Conservation (phyloP, 2,888 invertebrate species). For the Pseudococcus jackbeardsleyi region DNA sequence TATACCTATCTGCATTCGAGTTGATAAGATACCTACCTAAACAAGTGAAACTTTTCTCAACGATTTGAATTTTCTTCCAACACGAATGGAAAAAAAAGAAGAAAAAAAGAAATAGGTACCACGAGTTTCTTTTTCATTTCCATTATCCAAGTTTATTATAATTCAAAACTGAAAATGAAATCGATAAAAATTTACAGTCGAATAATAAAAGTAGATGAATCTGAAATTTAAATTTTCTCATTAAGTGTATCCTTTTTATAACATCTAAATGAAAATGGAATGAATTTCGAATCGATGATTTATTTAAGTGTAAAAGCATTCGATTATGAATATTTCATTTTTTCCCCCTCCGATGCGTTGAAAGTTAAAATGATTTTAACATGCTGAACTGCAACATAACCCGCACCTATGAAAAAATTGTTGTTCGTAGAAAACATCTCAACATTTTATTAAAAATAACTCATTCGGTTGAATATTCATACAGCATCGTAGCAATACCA, state of each 20-base stretch:
- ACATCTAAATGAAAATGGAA: background rate
- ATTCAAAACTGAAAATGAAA: background rate
- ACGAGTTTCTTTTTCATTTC: background rate
- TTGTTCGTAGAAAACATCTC: background rate
- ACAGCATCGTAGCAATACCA: background rate
- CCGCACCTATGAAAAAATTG: background rate
- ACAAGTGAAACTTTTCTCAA: too few relatives aligned
- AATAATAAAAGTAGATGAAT: background rate
- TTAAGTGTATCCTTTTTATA: background rate
- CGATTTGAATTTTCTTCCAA: too few relatives aligned
- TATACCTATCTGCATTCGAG: too few relatives aligned
- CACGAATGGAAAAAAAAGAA: background rate
- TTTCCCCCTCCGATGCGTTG: background rate
- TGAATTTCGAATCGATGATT: background rate
- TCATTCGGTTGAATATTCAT: background rate
- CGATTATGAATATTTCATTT: conserved; percentile 10
- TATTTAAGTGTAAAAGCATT: background rate
- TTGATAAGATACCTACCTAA: too few relatives aligned
- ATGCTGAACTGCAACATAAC: background rate
- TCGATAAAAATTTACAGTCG: conserved; percentile 12
- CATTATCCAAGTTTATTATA: background rate
- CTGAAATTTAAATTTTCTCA: conserved; percentile 7
- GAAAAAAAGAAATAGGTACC: background rate
- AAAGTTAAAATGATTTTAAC: background rate
- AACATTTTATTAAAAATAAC: background rate